A percentile compares a stretch with the other conserved stretches of the same genome.
These are phyloP conservation scores for Anodontia alba DNA, from an alignment of 2,888 invertebrate genomes.

Conservation along the genomic window DNA sequence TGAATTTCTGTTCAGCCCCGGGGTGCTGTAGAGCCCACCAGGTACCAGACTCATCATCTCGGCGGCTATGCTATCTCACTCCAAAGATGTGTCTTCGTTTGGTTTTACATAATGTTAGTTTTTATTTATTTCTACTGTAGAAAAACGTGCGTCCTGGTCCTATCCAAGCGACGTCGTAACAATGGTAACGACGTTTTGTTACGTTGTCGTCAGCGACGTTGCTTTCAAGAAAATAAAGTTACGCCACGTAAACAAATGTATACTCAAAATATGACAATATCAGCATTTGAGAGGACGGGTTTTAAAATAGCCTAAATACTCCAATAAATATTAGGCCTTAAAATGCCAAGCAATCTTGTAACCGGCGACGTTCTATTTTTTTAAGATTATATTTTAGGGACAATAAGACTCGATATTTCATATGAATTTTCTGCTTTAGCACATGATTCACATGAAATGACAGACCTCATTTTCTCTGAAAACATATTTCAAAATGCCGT, in stretches of 20 bases:
- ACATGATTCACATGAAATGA: too few species aligned
- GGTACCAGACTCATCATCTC: conserved; percentile 68
- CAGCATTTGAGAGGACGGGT: too few species aligned
- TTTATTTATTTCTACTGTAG: neutral
- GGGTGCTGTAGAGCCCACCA: conserved; percentile 66
- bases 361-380: too few species aligned
- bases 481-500: too few species aligned
- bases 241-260: neutral
- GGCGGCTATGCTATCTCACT: neutral
- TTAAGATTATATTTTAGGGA: too few species aligned
- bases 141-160: neutral
- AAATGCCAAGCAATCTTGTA: too few species aligned
- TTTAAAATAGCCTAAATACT: too few species aligned
- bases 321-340: too few species aligned
- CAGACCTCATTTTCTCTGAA: too few species aligned
- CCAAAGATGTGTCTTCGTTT: neutral
- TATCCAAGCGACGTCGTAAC: neutral
- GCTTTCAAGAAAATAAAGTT: neutral
- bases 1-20: conserved; percentile 72
- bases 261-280: neutral
- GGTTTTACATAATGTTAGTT: neutral
- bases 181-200: neutral
- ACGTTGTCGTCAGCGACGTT: neutral
- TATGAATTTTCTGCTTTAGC: too few species aligned
- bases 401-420: too few species aligned